phyloP scores from a whole-genome alignment of 2,113 vertebrate genomes.

The Todiramphus saurophagus region DNA sequence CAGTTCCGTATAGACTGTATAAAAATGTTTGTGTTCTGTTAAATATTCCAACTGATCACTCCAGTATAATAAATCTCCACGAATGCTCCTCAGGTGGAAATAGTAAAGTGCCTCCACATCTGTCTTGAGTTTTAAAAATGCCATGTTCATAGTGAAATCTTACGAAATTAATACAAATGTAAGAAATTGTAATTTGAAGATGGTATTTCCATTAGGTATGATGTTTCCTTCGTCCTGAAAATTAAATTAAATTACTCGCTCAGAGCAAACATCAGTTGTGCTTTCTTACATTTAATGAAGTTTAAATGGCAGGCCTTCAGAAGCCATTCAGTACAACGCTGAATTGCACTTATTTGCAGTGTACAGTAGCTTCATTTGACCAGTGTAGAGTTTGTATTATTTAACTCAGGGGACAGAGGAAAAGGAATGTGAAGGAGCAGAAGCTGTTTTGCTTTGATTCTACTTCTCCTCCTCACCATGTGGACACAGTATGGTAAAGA shows the following conservation, averaged over 20 bases:
- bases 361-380: not conserved
- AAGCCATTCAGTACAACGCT: not conserved
- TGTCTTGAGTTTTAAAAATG: not conserved
- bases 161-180: not conserved
- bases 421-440: not conserved
- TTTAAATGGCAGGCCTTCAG: not conserved
- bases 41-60: not conserved
- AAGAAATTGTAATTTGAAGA: not conserved
- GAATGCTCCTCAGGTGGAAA: not conserved
- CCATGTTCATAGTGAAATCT: not conserved
- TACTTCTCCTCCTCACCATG: not conserved
- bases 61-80: not conserved
- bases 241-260: not conserved
- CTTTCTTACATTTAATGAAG: not conserved
- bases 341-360: not conserved
- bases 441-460: not conserved
- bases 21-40: not conserved
- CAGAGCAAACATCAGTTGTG: not conserved
- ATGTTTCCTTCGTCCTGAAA: not conserved
- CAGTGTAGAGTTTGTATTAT: not conserved
- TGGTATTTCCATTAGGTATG: not conserved
- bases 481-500: not conserved
- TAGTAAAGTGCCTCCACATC: not conserved
- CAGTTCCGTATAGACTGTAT: not conserved
- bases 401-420: not conserved